These are phyloP conservation scores for Chanos chanos DNA, from an alignment of 2,797 vertebrate genomes.

Conservation along the genomic window DNA sequence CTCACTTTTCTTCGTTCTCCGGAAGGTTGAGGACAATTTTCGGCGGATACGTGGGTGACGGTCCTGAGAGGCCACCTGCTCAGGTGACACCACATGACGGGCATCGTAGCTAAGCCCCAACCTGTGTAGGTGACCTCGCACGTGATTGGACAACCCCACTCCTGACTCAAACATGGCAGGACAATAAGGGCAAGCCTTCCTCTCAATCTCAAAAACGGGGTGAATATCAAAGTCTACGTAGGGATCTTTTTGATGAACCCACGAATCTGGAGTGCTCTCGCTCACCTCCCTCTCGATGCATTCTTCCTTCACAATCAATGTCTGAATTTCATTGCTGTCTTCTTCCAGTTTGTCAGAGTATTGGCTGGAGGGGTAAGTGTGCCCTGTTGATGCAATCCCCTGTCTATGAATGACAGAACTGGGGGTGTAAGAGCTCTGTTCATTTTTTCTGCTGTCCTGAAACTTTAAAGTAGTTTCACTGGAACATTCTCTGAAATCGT, in stretches of 20 bases:
- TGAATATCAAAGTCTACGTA: constrained; percentile 75
- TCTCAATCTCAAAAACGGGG: constrained; percentile 74
- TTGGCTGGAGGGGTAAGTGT: constrained; percentile 33
- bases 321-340: constrained; percentile 57
- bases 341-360: constrained; percentile 33
- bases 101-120: constrained; percentile 88
- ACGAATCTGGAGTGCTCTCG: constrained; percentile 65
- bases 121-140: constrained; percentile 89
- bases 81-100: constrained; percentile 87
- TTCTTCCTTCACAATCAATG: constrained; percentile 67
- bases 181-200: constrained; percentile 85
- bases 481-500: constrained; percentile 78
- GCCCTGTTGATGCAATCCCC: constrained; percentile 51
- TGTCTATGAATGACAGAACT: constrained; percentile 55
- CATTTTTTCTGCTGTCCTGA: constrained; percentile 49
- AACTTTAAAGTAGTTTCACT: constrained; percentile 61
- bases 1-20: constrained; percentile 85
- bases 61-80: constrained; percentile 88
- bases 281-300: constrained; percentile 49
- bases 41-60: constrained; percentile 85
- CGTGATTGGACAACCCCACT: constrained; percentile 90
- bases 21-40: constrained; percentile 70
- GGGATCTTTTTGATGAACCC: constrained; percentile 55
- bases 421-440: constrained; percentile 49
- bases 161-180: constrained; percentile 90